Conservation (phyloP, 2,113 vertebrate genomes). For the Oryzias celebensis region DNA sequence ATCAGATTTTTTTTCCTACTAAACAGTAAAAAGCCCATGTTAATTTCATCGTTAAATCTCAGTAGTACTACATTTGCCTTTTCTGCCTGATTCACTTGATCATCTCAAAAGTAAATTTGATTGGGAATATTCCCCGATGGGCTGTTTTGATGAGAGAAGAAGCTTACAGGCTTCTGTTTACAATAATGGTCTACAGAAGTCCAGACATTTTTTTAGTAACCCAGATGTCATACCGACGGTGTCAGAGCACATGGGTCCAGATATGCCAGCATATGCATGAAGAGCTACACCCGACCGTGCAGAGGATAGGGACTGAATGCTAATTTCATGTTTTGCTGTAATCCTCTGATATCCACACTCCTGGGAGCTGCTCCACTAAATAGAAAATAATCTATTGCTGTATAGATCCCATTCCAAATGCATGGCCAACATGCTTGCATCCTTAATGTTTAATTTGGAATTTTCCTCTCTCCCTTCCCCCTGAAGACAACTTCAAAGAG, state of each 20-base stretch:
- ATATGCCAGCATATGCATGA: slow-evolving; percentile 43
- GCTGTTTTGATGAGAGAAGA: slow-evolving; percentile 12
- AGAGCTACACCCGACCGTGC: slow-evolving; percentile 64
- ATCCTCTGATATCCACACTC: slow-evolving; percentile 84
- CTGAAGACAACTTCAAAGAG: slow-evolving; percentile 81
- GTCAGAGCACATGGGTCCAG: slow-evolving; percentile 31
- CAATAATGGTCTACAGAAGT: slow-evolving; percentile 37
- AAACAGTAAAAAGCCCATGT: slow-evolving; percentile 41
- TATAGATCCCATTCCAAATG: slow-evolving; percentile 79
- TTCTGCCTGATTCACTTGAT: slow-evolving; percentile 28
- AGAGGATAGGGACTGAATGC: slow-evolving; percentile 80
- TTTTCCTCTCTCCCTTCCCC: slow-evolving; percentile 75
- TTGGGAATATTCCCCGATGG: slow-evolving; percentile 28
- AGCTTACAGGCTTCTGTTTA: slow-evolving; percentile 34
- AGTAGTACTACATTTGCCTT: slow-evolving; percentile 37
- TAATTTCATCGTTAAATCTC: slow-evolving; percentile 61
- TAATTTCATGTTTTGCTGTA: slow-evolving; percentile 84
- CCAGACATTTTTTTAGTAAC: slow-evolving; percentile 58
- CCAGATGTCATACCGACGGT: slow-evolving; percentile 59
- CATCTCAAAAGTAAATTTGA: slow-evolving; percentile 48
- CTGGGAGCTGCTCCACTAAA: slow-evolving; percentile 84
- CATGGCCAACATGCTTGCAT: slow-evolving; percentile 78
- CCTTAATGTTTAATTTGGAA: slow-evolving; percentile 83
- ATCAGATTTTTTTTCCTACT: not conserved
- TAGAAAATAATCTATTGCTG: slow-evolving; percentile 82